These are phyloP conservation scores for Erebia epiphron DNA, from an alignment of 2,888 invertebrate species.

Conservation along the genomic window DNA sequence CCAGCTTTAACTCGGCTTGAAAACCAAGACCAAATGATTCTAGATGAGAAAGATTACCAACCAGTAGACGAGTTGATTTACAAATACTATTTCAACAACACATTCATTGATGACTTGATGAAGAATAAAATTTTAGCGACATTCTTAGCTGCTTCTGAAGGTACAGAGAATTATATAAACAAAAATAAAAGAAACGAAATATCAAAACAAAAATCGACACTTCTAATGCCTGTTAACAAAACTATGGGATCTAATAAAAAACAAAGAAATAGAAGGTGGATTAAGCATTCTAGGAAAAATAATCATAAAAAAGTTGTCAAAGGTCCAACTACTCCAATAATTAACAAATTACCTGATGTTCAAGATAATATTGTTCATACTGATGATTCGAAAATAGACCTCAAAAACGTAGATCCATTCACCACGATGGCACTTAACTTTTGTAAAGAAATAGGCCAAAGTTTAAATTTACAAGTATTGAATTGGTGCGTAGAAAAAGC, in stretches of 20 bases:
- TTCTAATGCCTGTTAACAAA: constrained; percentile 57
- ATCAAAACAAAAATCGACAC: constrained; percentile 50
- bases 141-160: constrained; percentile 44
- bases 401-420: constrained; percentile 54
- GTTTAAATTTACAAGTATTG: constrained; percentile 54
- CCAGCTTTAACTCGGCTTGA: constrained; percentile 51
- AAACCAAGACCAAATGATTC: constrained; percentile 63
- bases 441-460: constrained; percentile 67
- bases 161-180: constrained; percentile 34
- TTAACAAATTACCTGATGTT: neutral
- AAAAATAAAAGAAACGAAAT: constrained; percentile 60
- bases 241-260: constrained; percentile 34
- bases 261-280: constrained; percentile 63
- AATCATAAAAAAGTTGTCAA: constrained; percentile 10
- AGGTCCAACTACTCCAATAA: constrained; percentile 2
- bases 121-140: constrained; percentile 60
- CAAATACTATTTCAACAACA: constrained; percentile 77
- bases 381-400: constrained; percentile 27
- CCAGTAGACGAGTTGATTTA: constrained; percentile 72
- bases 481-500: constrained; percentile 73
- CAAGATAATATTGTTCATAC: constrained; percentile 1
- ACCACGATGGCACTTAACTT: constrained; percentile 64
- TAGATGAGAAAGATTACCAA: constrained; percentile 69
- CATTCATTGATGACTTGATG: constrained; percentile 70
- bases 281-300: constrained; percentile 39